phyloP scores from a whole-genome alignment of 92 coral and sea anemone genomes.

The Montipora capitata region DNA sequence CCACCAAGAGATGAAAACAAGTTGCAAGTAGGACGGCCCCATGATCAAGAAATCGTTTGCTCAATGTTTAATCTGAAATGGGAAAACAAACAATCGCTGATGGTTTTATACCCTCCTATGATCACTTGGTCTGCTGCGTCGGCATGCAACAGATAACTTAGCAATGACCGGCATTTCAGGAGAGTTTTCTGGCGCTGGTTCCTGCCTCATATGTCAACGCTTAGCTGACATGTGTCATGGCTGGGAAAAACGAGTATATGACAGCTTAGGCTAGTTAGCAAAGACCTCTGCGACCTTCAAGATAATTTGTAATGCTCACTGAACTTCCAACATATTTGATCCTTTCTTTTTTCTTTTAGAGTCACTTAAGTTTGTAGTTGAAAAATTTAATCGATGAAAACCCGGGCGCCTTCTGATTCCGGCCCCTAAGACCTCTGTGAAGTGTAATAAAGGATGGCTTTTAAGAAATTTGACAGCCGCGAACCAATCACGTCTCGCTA shows the following conservation, averaged over 20 bases:
- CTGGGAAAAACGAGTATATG: constrained; percentile 69
- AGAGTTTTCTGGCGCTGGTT: constrained; percentile 37
- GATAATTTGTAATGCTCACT: neutral
- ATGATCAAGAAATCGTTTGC: constrained; percentile 8
- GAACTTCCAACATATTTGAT: constrained; percentile 4
- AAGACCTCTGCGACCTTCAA: constrained; percentile 54
- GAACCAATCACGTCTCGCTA: constrained; percentile 68
- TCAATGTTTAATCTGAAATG: constrained; percentile 41
- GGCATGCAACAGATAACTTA: constrained; percentile 56
- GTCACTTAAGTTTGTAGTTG: neutral
- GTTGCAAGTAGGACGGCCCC: constrained; percentile 41
- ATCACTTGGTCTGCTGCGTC: constrained; percentile 47
- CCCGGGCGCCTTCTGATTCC: constrained; percentile 33
- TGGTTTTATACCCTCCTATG: constrained; percentile 53
- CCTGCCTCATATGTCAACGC: constrained; percentile 54
- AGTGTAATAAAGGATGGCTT: constrained; percentile 64
- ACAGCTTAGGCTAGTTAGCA: constrained; percentile 82
- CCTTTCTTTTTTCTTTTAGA: constrained; percentile 22
- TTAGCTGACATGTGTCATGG: constrained; percentile 52
- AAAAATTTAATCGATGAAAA: constrained; percentile 38
- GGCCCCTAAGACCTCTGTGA: constrained; percentile 53
- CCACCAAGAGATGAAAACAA: constrained; percentile 10
- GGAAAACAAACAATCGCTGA: constrained; percentile 42
- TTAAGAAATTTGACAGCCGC: constrained; percentile 38
- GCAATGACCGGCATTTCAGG: constrained; percentile 61